These are phyloP conservation scores for honey bee (Apis mellifera) DNA, from an alignment of 1,140 invertebrate genomes.

Conservation along the genomic window Amel_HAv3.1 CM009931.2:21884501-21885000, in stretches of 20 bases:
- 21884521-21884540: neutral
- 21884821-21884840: neutral
- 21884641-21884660: neutral
- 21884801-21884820: no score
- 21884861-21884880: constrained; percentile 8
- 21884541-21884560: neutral
- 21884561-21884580: constrained; percentile 24
- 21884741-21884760: neutral
- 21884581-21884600: neutral
- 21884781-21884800: no score
- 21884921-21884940: neutral
- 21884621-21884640: neutral
- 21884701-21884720: neutral
- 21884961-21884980: neutral
- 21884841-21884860: neutral
- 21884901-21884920: constrained; percentile 11
- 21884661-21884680: constrained; percentile 6
- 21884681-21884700: no score
- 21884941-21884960: neutral
- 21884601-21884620: constrained; percentile 1
- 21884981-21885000: constrained; percentile 2
- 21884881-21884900: neutral
- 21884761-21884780: no score
- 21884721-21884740: neutral
- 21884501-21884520: neutral